Evolutionary conservation across 2,888 invertebrate species (phyloP), one percentile per base, ranked within the genome.

Genomic region (Nemotelus pantherinus): DNA sequence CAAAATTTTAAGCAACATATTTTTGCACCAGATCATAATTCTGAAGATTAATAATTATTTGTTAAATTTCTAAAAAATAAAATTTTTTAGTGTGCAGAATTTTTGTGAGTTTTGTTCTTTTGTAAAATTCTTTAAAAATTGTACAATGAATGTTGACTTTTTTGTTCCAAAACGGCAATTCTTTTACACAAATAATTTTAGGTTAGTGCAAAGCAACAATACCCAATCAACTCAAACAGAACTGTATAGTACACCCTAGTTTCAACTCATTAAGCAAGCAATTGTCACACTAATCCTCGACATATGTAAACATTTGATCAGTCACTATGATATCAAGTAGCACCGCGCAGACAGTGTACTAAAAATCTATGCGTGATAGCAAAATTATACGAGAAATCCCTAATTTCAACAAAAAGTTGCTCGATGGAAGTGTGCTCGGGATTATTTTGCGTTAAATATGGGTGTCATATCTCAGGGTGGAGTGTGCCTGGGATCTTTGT

Each of bases 341-440:
- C 76, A 53, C 25, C 39, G 39, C 10, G 45, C 48, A 43, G 53
- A 3, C 9, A 55, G 9, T 44, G 1, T 25, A 65, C 55, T 76
- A 65, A 67, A n/a, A 64, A 39, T 67, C 67, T 43, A 65, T 55
- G 65, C 48, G 58, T 68, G 71, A 79, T 77, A 74, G 79, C 64
- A 10, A 77, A 79, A 77, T 79, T 79, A 79, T 79, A 75, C 77
- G 65, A 75, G 77, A 77, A 67, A 77, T 77, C 76, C 77, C 77
- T 64, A 65, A 70, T 79, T 77, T 75, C 50, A 67, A 75, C 74
- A 70, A 77, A 79, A 79, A 77, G 25, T 77, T 68, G 57, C 70
- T 77, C 41, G 65, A 45, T n/a, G 48, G 77, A 74, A 77, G 79
- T 77, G 79, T 79, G 79, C 71, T 58, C 44, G 43, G 76, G 79